Base-by-base conservation (phyloP, 2,113 vertebrate species). In the Hippocampus zosterae region DNA sequence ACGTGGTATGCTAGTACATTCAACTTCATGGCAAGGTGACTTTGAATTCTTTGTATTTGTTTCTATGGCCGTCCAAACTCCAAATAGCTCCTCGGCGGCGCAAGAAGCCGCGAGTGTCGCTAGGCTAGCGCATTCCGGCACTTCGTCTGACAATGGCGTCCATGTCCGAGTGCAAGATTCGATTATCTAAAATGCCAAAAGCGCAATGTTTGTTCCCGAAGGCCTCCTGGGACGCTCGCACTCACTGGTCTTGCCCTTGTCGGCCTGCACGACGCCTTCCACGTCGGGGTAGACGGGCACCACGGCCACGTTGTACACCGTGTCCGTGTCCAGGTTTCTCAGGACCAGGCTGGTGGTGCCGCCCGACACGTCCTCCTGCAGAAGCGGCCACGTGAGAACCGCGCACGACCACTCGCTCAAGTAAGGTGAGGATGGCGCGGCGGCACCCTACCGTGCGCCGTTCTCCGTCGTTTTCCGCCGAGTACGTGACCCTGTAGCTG, bases 221-320 rank as follows among this genome's bases (percentile, higher is more conserved):
- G 15, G 65, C n/a, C 53, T 50, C 7, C 15, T 2, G 9, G 0
- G 15, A n/a, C 5, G 33, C 64, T 55, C 25, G 25, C 50, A 92
- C 96, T 95, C 87, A 99, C 97, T 92, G 15, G 97, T 99, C 85
- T 86, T 96, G 71, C 93, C 97, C 56, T 87, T 93, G 67, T 94
- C 95, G 0, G 92, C 92, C 44, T 91, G 89, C 25, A 93, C 88
- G 0, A 94, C 94, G 10, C 96, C 97, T 73, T 98, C 95, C 12
- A 95, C 94, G 59, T 98, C 96, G 0, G 89, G 88, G 75, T 92
- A 93, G 5, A 93, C 60, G 2, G 92, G 92, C 37, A 92, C 87
- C 2, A 93, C 75, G 0, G 85, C 80, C 59, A 92, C 92, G 3
- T 85, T 88, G 78, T 93, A 92, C 5, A 67, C 2, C 0, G 91